A percentile compares a stretch with the other conserved stretches of the same genome.
Evolutionary conservation across 2,113 vertebrate species (phyloP).

Genomic region (Trogon melanurus): DNA sequence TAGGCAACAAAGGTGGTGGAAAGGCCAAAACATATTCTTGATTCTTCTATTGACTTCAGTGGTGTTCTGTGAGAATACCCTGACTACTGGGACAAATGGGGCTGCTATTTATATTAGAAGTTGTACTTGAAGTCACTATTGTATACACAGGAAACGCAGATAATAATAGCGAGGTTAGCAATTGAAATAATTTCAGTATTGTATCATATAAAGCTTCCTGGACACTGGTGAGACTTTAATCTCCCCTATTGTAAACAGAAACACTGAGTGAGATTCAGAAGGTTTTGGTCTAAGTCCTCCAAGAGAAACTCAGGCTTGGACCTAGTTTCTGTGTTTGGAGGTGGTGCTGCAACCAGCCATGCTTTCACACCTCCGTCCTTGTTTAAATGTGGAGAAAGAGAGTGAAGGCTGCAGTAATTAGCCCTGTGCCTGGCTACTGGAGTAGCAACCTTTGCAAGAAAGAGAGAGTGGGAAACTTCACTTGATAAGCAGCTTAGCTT

Average conservation of each 20-base stretch:
- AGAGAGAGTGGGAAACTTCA: background rate
- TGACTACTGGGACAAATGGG: background rate
- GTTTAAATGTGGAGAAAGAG: background rate
- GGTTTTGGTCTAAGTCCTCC: background rate
- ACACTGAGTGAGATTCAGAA: background rate
- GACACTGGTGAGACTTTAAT: background rate
- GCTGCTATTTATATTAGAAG: background rate
- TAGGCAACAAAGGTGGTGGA: background rate
- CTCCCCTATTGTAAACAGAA: background rate
- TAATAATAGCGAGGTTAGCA: background rate
- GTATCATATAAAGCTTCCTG: background rate
- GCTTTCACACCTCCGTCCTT: background rate
- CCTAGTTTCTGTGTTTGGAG: background rate
- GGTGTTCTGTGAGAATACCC: background rate
- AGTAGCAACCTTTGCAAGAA: background rate
- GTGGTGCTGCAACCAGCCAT: background rate
- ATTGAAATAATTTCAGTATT: background rate
- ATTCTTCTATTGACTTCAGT: background rate
- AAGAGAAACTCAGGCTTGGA: background rate
- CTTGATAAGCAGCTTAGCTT: background rate
- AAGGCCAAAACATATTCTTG: background rate
- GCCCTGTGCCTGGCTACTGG: background rate
- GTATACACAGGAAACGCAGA: background rate
- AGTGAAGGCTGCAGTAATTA: background rate
- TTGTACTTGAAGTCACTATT: background rate